phyloP scores from a whole-genome alignment of 1,140 invertebrate species.

The Drosophila sproati region DNA sequence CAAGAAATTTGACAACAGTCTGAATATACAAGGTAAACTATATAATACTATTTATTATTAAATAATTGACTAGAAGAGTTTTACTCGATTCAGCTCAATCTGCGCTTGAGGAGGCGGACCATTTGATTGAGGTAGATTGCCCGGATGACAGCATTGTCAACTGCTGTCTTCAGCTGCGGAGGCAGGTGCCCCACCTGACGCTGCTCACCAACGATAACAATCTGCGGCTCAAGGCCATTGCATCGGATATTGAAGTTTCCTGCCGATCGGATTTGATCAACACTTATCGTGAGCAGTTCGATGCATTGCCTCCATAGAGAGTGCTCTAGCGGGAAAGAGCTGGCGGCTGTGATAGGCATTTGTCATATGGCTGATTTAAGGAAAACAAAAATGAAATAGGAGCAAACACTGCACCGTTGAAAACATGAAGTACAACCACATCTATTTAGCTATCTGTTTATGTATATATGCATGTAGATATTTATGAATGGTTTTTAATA shows the following conservation, averaged over 20 bases:
- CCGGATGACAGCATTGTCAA: conserved; percentile 73
- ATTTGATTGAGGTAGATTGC: conserved; percentile 64
- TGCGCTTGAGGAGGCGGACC: conserved; percentile 59
- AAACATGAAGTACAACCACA: neutral
- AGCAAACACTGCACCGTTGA: neutral
- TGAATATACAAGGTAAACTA: conserved; percentile 63
- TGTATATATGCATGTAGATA: neutral
- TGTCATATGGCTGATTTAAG: no score
- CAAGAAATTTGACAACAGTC: conserved; percentile 60
- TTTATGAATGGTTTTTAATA: neutral
- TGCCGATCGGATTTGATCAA: conserved; percentile 50
- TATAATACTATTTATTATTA: neutral
- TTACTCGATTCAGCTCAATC: conserved; percentile 61
- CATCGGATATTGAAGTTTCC: conserved; percentile 64
- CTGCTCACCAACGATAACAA: conserved; percentile 77
- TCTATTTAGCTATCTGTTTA: neutral
- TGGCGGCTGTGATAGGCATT: no score
- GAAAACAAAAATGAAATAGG: no score
- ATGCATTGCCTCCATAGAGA: neutral
- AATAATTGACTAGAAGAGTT: neutral
- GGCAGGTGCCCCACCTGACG: conserved; percentile 59
- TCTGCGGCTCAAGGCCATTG: conserved; percentile 73
- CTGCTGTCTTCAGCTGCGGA: conserved; percentile 70
- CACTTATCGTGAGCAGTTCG: neutral
- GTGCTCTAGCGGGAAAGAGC: no score